A percentile compares a stretch with the other conserved stretches of the same genome.
phyloP scores from a whole-genome alignment of 2,113 vertebrate species.

The Ardeotis arabs region DNA sequence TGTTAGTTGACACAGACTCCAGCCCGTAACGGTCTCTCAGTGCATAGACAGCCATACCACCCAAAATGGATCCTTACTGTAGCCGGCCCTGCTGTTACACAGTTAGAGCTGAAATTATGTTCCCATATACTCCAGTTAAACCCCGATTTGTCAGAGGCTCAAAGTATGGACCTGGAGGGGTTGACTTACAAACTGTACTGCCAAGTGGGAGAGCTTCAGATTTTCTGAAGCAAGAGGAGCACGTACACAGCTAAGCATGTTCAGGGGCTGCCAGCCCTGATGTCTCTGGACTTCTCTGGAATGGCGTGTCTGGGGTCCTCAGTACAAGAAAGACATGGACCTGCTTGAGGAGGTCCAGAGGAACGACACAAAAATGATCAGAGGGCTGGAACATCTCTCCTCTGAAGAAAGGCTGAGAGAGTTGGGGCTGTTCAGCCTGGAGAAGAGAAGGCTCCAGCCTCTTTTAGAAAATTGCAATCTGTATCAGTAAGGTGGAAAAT shows the following conservation, averaged over 20 bases:
- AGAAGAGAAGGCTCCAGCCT: not conserved
- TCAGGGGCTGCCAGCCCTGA: not conserved
- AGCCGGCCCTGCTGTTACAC: not conserved
- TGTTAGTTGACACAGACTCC: not conserved
- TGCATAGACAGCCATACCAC: not conserved
- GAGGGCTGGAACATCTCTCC: not conserved
- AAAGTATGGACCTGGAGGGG: not conserved
- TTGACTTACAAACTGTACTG: not conserved
- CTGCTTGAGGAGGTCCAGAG: not conserved
- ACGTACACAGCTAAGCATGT: fast-evolving
- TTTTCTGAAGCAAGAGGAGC: not conserved
- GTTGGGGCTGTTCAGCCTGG: not conserved
- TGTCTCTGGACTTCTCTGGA: not conserved
- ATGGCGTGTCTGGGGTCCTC: not conserved
- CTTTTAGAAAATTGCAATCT: not conserved
- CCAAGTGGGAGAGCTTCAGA: not conserved
- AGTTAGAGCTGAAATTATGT: not conserved
- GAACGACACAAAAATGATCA: not conserved
- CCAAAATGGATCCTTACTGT: not conserved
- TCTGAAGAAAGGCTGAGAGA: not conserved
- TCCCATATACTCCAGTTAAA: not conserved
- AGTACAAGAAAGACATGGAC: not conserved
- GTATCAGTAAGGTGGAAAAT: not conserved
- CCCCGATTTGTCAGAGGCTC: not conserved
- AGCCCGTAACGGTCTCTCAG: not conserved